phyloP scores from a whole-genome alignment of 2,888 invertebrate species.

The Eulithis testata region DNA sequence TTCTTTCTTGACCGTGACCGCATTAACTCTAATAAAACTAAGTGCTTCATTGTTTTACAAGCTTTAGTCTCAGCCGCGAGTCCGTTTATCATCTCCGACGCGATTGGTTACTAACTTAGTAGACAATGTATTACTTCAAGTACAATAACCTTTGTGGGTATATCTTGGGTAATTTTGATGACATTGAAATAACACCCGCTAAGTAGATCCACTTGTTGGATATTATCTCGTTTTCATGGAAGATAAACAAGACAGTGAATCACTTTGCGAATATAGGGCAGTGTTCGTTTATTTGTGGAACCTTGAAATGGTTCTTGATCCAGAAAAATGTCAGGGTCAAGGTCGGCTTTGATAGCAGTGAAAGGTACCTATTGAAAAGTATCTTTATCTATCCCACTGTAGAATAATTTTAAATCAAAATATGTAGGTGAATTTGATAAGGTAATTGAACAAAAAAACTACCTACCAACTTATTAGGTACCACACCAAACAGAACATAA shows the following conservation, averaged over 20 bases:
- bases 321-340: constrained; percentile 14
- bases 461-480: no score
- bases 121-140: no score
- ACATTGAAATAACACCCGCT: constrained; percentile 6
- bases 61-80: not conserved
- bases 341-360: constrained; percentile 14
- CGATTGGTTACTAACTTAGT: not conserved
- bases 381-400: no score
- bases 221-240: constrained; percentile 14
- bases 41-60: not conserved
- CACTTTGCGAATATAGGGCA: constrained; percentile 33
- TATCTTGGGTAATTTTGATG: not conserved
- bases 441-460: no score
- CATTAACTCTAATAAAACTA: constrained; percentile 1
- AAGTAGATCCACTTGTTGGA: constrained; percentile 7
- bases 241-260: constrained; percentile 19
- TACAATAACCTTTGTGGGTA: not conserved
- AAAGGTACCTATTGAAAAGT: not conserved
- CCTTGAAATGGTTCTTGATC: constrained; percentile 33
- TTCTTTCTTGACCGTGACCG: not conserved
- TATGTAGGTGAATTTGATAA: no score
- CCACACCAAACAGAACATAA: no score
- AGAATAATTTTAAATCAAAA: no score
- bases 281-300: constrained; percentile 25
- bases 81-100: not conserved